Base-by-base conservation (phyloP, 2,797 vertebrate genomes). In the Micrastur ruficollis region DNA sequence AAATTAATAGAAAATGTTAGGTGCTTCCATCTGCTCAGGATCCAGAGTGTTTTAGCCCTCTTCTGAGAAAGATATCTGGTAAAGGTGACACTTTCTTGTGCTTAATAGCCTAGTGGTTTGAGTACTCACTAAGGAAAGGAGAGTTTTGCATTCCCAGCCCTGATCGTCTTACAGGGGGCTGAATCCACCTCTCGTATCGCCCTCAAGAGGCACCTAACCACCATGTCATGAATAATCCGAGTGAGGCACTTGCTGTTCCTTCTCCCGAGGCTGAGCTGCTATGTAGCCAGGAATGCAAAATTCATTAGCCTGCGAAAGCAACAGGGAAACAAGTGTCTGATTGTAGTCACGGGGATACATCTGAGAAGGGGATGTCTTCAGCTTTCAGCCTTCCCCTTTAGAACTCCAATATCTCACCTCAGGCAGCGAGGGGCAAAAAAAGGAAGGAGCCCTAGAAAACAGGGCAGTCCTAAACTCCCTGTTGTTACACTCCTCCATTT, bases 71-170 rank as follows among this genome's bases (percentile, higher is more conserved):
- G 76, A 55, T 82, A 90, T 31, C 84, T 73, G 20, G 36, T 75
- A 96, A 90, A 97, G 81, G 83, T 93, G 95, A 96, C 71, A 76
- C 89, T 55, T 20, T 25, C 44, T 79, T 92, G 59, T 52, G 40
- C 59, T 94, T 94, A 96, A 96, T 95, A 96, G 90, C 85, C 76
- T 93, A 59, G 95, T 80, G 90, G 70, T 85, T 96, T 96, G 95
- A 79, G 83, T 50, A 15, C 78, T 96, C 81, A 34, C 81, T 89
- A 65, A 92, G 81, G 61, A 93, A 93, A 90, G 71, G 44, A 96
- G 55, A 93, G 31, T 55, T 49, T 93, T 91, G 12, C 55, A 67
- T 93, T 93, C 92, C 62, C 58, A 81, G 36, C 66, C 67, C 63
- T 82, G 86, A 92, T 87, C 12, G 0, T 73, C 44, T 96, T 94